Evolutionary conservation across 2,888 invertebrate species (phyloP).

Genomic region (Athetis lepigone): DNA sequence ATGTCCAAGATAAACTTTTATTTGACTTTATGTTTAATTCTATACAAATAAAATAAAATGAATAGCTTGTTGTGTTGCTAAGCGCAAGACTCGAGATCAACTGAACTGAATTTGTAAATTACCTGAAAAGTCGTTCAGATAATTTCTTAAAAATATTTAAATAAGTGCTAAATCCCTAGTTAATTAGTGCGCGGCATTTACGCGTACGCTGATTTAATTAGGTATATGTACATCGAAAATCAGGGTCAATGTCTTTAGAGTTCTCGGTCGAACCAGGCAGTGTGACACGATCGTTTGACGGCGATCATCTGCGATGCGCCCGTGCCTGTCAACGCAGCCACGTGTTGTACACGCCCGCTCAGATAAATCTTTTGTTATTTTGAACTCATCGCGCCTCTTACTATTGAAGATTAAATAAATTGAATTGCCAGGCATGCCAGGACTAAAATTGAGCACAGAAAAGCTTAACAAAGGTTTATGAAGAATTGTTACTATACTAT

Average conservation of each 20-base stretch:
- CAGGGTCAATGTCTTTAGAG: slow-evolving; percentile 29
- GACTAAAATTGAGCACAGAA: slow-evolving; percentile 7
- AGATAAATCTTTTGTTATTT: slow-evolving; percentile 55
- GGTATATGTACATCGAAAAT: slow-evolving; percentile 2
- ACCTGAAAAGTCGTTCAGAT: no score
- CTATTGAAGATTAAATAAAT: slow-evolving; percentile 38
- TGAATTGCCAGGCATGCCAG: slow-evolving; percentile 24
- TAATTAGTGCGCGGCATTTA: slow-evolving; percentile 16
- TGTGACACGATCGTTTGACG: slow-evolving; percentile 25
- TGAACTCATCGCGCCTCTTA: slow-evolving; percentile 56
- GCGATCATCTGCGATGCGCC: slow-evolving; percentile 18
- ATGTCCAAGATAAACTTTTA: no score
- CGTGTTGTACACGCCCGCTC: slow-evolving; percentile 50
- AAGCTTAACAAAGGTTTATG: background rate
- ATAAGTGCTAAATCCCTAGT: slow-evolving; percentile 9
- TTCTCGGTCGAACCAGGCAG: slow-evolving; percentile 8
- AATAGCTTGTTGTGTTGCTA: no score
- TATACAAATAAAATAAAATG: no score
- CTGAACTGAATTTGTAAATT: no score
- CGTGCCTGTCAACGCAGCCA: slow-evolving; percentile 24
- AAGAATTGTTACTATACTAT: slow-evolving; percentile 1
- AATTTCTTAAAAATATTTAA: background rate
- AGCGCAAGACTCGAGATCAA: no score
- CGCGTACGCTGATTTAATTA: slow-evolving; percentile 17
- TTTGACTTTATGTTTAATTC: no score